Evolutionary conservation across 2,113 vertebrate genomes (phyloP).

Genomic region (Odontophorus gujanensis): DNA sequence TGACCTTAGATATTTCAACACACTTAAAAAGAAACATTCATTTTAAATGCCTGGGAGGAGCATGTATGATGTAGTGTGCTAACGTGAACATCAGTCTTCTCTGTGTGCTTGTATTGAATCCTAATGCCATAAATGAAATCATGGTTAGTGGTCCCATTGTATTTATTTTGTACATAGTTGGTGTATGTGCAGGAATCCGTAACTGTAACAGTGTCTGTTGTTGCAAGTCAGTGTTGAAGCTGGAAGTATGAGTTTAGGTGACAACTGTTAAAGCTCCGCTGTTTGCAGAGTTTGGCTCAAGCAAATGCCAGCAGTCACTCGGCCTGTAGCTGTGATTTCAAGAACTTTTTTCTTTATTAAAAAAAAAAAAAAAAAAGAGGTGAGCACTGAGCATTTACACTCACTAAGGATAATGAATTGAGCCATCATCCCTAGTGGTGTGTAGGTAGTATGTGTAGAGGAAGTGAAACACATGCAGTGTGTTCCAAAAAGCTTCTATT

Average conservation of each 20-base stretch:
- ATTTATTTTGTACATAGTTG: fast-evolving
- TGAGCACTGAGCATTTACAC: background rate
- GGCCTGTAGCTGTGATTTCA: background rate
- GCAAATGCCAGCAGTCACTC: background rate
- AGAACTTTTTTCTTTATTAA: background rate
- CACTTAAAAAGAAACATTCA: background rate
- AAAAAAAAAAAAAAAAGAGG: background rate
- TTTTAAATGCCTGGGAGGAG: background rate
- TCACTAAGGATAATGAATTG: background rate
- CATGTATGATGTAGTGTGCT: background rate
- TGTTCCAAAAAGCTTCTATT: conserved; percentile 21
- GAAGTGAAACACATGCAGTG: background rate
- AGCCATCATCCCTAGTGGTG: background rate
- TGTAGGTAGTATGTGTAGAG: background rate
- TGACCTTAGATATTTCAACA: background rate
- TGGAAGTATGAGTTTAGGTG: background rate
- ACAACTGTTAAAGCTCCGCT: background rate
- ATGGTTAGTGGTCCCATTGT: background rate
- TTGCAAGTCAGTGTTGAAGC: background rate
- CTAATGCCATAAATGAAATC: background rate
- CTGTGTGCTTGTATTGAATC: background rate
- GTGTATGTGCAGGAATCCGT: background rate
- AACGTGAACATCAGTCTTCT: background rate
- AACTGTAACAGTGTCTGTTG: background rate
- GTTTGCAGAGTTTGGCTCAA: background rate